A percentile compares a stretch with the other conserved stretches of the same genome.
phyloP scores from a whole-genome alignment of 2,888 invertebrate genomes.

The Netelia virgata region DNA sequence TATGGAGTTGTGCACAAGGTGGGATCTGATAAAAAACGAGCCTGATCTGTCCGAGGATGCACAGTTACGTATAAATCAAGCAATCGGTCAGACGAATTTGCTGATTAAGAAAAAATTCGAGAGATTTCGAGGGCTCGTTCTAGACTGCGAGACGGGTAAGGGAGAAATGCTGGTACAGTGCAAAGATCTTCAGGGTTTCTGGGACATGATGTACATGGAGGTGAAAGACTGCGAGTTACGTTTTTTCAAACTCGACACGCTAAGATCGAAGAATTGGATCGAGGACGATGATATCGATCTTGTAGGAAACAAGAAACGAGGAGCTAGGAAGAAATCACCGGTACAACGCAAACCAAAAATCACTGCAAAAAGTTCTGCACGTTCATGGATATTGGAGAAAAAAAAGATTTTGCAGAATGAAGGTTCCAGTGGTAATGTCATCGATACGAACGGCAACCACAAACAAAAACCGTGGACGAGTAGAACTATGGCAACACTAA shows the following conservation, averaged over 20 bases:
- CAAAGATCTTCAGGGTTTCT: constrained; percentile 93
- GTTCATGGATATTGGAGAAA: constrained; percentile 76
- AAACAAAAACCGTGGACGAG: constrained; percentile 20
- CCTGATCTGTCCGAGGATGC: constrained; percentile 85
- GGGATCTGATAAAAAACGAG: constrained; percentile 86
- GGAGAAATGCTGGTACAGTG: constrained; percentile 87
- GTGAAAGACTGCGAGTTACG: constrained; percentile 81
- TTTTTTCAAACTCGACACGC: constrained; percentile 75
- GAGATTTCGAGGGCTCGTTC: constrained; percentile 88
- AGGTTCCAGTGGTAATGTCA: constrained; percentile 15
- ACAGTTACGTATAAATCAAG: constrained; percentile 88
- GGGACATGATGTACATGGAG: constrained; percentile 94
- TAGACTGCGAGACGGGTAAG: constrained; percentile 84
- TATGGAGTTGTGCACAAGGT: constrained; percentile 86
- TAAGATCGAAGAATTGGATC: constrained; percentile 83
- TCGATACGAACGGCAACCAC: constrained; percentile 40
- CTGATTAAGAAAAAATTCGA: constrained; percentile 91
- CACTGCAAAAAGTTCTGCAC: constrained; percentile 71
- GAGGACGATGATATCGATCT: constrained; percentile 82
- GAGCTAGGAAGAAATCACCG: constrained; percentile 32
- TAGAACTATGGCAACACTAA: background rate
- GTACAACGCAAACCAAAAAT: constrained; percentile 36
- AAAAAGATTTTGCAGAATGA: constrained; percentile 65
- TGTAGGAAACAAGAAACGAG: constrained; percentile 71
- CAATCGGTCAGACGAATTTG: constrained; percentile 92